Evolutionary conservation across 2,888 invertebrate genomes (phyloP).

Genomic region (Tipula confusa): DNA sequence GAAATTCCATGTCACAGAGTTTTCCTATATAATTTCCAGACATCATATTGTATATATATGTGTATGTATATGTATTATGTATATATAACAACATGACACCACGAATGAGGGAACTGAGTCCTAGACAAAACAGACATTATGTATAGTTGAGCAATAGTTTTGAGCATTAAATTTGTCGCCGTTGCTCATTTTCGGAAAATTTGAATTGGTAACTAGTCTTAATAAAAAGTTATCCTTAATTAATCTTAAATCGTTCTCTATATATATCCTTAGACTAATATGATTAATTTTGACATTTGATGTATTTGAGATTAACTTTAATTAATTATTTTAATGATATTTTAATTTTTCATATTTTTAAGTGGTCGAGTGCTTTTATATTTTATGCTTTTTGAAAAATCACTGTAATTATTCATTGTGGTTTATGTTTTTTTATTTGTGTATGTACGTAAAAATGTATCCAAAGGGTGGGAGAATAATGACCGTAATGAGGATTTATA

Average conservation of each 20-base stretch:
- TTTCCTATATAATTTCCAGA: background rate
- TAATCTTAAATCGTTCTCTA: background rate
- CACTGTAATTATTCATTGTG: constrained; percentile 20
- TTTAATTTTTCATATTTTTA: constrained; percentile 20
- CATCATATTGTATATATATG: background rate
- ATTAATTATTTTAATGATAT: constrained; percentile 16
- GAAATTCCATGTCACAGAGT: background rate
- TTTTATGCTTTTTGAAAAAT: constrained; percentile 25
- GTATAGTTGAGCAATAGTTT: background rate
- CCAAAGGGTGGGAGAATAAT: background rate
- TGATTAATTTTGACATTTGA: constrained; percentile 3
- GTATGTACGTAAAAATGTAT: background rate
- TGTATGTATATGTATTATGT: no score
- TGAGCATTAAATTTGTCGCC: background rate
- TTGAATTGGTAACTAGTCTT: background rate
- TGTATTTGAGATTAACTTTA: constrained; percentile 25
- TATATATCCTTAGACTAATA: background rate
- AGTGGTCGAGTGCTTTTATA: background rate
- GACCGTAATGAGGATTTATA: background rate
- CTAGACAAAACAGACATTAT: background rate
- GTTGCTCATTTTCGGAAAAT: background rate
- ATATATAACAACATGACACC: no score
- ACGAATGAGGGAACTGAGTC: no score
- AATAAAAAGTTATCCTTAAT: background rate
- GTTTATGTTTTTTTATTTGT: background rate